Evolutionary conservation across 2,888 invertebrate genomes (phyloP), one percentile per base, ranked within the genome.

Genomic region (Archaeoteleia sp.): DNA sequence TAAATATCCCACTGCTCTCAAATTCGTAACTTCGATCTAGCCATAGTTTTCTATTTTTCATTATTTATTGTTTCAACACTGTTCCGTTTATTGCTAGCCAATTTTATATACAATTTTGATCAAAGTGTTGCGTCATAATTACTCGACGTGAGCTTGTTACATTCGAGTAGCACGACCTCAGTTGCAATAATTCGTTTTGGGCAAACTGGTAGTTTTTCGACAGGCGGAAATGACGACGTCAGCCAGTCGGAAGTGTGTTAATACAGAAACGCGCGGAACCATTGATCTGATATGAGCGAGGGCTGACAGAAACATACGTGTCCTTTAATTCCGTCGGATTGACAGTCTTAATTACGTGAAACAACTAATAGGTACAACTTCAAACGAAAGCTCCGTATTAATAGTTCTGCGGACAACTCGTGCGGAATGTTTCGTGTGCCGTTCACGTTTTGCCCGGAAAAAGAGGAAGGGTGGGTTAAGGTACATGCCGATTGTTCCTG

Each of bases 211-310:
- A 49, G 58, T 60, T 60, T 60, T 49, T 49, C 60, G 60, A 43
- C 37, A 29, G 29, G 49, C 43, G 51, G 49, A 60, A 60, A 51
- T 60, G 60, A 60, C 60, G 60, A 43, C 9, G 60, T 43, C 60
- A 51, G 37, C 12, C 60, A 25, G 17, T 35, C 51, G 60, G 51
- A 60, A 60, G 43, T 45, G 60, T 39, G 51, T 30, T 60, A 51
- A 51, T 51, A 37, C 39, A 37, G 51, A 51, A 45, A 45, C 29
- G 39, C n/a, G 45, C 43, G 10, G 35, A 58, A 45, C 32, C 51
- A 60, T 60, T 60, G 60, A 58, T 58, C 42, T 58, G 58, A 32
- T 45, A 45, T 60, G 43, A 51, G 43, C 37, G 45, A 51, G 51
- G 43, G 51, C 49, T 51, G 45, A 45, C 51, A 51, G 45, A 60